Evolutionary conservation across 2,113 vertebrate genomes (phyloP).

Genomic region (Phoenicopterus ruber): DNA sequence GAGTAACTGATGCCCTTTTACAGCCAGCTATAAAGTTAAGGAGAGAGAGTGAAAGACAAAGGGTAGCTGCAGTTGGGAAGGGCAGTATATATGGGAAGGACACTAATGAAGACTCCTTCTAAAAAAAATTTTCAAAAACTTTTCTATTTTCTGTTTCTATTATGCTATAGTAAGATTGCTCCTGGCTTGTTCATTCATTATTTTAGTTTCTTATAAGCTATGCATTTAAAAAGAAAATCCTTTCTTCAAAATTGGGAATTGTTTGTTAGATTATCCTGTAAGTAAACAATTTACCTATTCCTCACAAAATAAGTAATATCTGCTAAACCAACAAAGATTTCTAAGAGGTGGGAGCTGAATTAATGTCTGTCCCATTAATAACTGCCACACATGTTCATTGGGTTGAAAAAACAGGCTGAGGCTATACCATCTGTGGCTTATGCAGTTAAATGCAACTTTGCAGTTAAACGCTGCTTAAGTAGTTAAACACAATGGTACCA

Average conservation of each 20-base stretch:
- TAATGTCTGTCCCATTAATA: neutral
- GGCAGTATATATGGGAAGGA: neutral
- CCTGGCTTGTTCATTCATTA: neutral
- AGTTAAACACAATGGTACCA: neutral
- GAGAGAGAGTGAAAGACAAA: neutral
- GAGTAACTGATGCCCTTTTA: neutral
- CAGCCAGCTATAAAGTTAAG: neutral
- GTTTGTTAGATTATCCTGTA: accelerated
- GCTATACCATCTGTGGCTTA: neutral
- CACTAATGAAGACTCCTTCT: neutral
- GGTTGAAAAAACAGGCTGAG: neutral
- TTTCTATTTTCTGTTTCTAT: neutral
- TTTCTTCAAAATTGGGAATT: neutral
- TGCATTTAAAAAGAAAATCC: neutral
- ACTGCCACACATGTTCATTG: neutral
- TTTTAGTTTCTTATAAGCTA: neutral
- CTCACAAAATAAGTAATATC: neutral
- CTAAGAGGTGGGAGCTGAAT: neutral
- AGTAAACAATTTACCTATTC: neutral
- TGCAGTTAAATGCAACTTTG: neutral
- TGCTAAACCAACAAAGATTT: neutral
- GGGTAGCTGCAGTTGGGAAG: neutral
- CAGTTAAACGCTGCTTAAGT: neutral
- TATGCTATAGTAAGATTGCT: neutral
- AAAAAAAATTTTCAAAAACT: neutral